Percentiles rank a stretch among this genome's conserved stretches.
phyloP scores from a whole-genome alignment of 2,797 vertebrate species.

The Falco berigora region DNA sequence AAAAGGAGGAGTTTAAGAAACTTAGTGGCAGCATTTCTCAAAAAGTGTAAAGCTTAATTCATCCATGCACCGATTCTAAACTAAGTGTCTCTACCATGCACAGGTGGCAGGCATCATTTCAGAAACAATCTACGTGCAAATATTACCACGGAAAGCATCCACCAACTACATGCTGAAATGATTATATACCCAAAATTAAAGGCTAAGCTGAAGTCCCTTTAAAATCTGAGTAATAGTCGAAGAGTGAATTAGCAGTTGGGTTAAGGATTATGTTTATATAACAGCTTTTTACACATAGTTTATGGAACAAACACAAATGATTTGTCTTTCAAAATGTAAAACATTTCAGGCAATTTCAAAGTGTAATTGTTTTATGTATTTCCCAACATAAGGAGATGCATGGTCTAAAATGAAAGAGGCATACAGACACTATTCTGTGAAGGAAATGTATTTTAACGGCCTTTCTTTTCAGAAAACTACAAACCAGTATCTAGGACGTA shows the following conservation, averaged over 20 bases:
- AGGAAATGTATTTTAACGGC: neutral
- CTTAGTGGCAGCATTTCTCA: neutral
- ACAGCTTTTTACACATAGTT: neutral
- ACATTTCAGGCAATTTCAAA: neutral
- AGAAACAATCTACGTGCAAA: neutral
- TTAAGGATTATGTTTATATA: neutral
- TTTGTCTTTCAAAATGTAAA: neutral
- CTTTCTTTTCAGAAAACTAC: neutral
- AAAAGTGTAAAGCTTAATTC: neutral
- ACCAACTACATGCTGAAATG: neutral
- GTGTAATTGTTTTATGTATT: neutral
- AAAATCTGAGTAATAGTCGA: neutral
- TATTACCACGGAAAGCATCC: neutral
- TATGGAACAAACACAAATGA: neutral
- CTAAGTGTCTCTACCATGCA: neutral
- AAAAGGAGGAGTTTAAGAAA: neutral
- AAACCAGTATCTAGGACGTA: conserved; percentile 65
- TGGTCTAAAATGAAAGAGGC: neutral
- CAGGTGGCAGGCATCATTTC: neutral
- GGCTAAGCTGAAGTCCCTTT: neutral
- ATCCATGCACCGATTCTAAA: neutral
- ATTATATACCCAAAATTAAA: neutral
- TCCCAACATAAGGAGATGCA: neutral
- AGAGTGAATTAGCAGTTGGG: neutral
- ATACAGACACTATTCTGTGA: neutral